phyloP scores from a whole-genome alignment of 2,888 invertebrate species.

The Philonicus albiceps region DNA sequence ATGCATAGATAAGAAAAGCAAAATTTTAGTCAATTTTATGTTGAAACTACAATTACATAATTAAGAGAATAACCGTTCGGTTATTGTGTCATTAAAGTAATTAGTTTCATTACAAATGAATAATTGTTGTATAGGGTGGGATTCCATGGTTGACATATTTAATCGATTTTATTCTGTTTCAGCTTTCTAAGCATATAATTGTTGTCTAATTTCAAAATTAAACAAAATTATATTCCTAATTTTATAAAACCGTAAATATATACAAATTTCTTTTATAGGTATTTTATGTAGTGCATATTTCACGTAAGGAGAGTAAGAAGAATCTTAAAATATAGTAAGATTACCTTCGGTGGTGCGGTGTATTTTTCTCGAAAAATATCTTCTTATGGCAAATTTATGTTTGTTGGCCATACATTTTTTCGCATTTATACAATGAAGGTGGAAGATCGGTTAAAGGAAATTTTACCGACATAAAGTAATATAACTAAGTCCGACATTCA shows the following conservation, averaged over 20 bases:
- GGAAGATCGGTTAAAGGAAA: neutral
- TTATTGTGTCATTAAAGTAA: too few relatives aligned
- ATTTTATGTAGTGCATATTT: neutral
- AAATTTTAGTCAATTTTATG: too few relatives aligned
- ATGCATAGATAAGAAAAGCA: too few relatives aligned
- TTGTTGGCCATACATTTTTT: neutral
- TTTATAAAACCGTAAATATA: neutral
- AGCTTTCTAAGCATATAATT: too few relatives aligned
- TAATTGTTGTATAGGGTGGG: too few relatives aligned
- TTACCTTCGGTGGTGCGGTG: neutral
- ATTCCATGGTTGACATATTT: too few relatives aligned
- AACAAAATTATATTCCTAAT: neutral
- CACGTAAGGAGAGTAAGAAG: neutral
- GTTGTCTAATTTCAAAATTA: neutral
- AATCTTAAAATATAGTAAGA: neutral
- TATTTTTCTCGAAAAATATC: neutral
- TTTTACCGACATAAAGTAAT: neutral
- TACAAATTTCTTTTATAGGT: neutral
- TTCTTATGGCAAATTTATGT: neutral
- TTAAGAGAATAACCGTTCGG: too few relatives aligned
- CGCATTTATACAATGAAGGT: neutral
- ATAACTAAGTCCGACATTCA: neutral
- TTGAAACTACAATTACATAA: too few relatives aligned
- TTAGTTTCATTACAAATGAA: too few relatives aligned
- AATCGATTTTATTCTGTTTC: too few relatives aligned